Percentiles rank a stretch among this genome's conserved stretches.
These are phyloP conservation scores for Danaus plexippus DNA, from an alignment of 1,140 invertebrate species.

Conservation along the genomic window DNA sequence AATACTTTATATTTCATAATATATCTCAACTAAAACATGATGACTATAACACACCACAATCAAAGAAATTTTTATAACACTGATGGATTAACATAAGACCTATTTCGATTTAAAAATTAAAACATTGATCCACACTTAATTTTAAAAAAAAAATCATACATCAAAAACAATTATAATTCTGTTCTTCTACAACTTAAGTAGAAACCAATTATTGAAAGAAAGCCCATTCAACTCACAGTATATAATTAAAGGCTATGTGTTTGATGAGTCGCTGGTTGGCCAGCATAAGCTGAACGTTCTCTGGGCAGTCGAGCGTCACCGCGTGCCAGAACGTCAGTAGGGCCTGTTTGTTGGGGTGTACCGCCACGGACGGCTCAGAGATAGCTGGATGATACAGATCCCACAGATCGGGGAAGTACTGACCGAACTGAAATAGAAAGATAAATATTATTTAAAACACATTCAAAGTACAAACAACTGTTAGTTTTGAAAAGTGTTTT, in stretches of 20 bases:
- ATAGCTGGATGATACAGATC: constrained; percentile 94
- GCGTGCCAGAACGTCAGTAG: constrained; percentile 94
- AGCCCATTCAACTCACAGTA: constrained; percentile 80
- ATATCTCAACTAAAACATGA: too few relatives aligned
- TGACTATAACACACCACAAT: too few relatives aligned
- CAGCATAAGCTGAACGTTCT: constrained; percentile 91
- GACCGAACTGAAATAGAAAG: constrained; percentile 77
- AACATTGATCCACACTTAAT: constrained; percentile 1
- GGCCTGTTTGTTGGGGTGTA: constrained; percentile 96
- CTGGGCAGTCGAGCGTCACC: constrained; percentile 91
- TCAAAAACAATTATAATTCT: not conserved
- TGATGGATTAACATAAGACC: too few relatives aligned
- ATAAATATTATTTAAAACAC: not conserved
- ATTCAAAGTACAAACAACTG: too few relatives aligned
- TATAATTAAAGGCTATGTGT: constrained; percentile 97
- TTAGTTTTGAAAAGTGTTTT: too few relatives aligned
- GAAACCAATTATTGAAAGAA: too few relatives aligned
- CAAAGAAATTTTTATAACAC: too few relatives aligned
- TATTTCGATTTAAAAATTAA: too few relatives aligned
- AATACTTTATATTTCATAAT: too few relatives aligned
- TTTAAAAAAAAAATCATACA: too few relatives aligned
- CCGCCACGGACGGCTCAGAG: constrained; percentile 94
- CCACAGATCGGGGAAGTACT: constrained; percentile 93
- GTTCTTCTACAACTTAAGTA: not conserved
- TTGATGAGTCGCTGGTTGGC: constrained; percentile 88